These are phyloP conservation scores for Pristis pectinata DNA, from an alignment of 2,797 vertebrate genomes.

Conservation along the genomic window DNA sequence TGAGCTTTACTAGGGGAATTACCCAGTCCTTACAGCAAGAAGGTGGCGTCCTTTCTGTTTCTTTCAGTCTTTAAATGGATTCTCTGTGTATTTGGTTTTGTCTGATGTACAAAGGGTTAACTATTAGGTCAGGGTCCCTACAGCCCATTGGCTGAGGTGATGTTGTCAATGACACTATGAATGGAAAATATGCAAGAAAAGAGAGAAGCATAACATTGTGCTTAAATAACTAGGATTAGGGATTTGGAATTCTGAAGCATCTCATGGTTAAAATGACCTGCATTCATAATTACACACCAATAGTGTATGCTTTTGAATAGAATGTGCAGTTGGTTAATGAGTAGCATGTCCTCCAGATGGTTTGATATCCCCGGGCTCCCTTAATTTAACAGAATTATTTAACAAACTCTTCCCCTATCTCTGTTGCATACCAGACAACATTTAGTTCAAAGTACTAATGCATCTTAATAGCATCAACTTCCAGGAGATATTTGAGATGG, in stretches of 20 bases:
- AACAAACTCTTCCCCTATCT: too few relatives aligned
- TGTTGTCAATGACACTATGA: too few relatives aligned
- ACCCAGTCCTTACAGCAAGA: too few relatives aligned
- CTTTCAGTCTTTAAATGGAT: too few relatives aligned
- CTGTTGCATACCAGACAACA: background rate
- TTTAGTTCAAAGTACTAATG: conserved; percentile 1
- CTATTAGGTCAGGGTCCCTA: too few relatives aligned
- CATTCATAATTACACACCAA: background rate
- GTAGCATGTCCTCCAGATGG: background rate
- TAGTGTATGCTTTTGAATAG: background rate
- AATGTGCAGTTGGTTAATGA: background rate
- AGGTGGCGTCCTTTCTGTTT: too few relatives aligned
- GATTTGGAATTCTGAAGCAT: background rate
- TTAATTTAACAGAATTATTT: conserved; percentile 18
- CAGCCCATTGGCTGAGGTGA: too few relatives aligned
- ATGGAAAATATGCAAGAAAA: background rate
- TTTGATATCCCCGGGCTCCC: background rate
- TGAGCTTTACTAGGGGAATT: too few relatives aligned
- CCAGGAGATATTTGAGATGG: background rate
- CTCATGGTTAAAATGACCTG: background rate
- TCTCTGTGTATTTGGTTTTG: too few relatives aligned
- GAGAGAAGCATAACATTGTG: background rate
- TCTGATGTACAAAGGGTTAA: too few relatives aligned
- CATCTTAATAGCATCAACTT: background rate
- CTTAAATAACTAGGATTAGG: background rate